Evolutionary conservation across 2,888 invertebrate species (phyloP), one percentile per base, ranked within the genome.

Genomic region (Scaptomyza cyrtandrae): DNA sequence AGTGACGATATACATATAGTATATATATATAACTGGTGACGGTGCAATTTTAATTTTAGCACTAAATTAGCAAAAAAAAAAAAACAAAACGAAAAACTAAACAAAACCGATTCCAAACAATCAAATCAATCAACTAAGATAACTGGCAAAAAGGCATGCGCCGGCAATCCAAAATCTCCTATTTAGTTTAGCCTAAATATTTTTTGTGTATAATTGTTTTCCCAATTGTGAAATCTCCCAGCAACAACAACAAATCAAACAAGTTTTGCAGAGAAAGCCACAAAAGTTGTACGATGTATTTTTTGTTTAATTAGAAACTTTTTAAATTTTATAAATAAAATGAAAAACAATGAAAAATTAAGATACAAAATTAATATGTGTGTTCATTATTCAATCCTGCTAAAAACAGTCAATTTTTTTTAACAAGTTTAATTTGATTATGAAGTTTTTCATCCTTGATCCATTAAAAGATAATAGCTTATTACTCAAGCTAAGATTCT

Each of bases 41-140:
- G 89, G 87, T 88, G 89, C 87, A 89, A 88, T 84, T 86, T 86
- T 87, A 86, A 80, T 87, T 88, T 85, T 80, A 81, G 76, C 61
- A 71, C 78, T 78, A 75, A 77, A 53, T 74, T 61, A 86, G 72
- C 60, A 48, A 75, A 72, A 59, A 60, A 13, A 35, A 37, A 6
- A 37, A n/a, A 13, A 6, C 2, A 6, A 29, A 6, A 3, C 5
- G 1, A 1, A 33, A 35, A 11, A 35, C n/a, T 19, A 19, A 19
- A 1, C 1, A 19, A 19, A 19, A 19, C 19, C 19, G 39, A 14
- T 39, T 39, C 39, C 39, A 39, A 63, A 75, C 68, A 73, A 72
- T 69, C 66, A 77, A 68, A 68, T 58, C 56, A 62, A 62, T 46
- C 44, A 29, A 57, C 35, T 24, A 29, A 39, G 3, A 46, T 19